These are phyloP conservation scores for Brenthis hecate DNA, from an alignment of 2,888 invertebrate genomes.

Conservation along the genomic window DNA sequence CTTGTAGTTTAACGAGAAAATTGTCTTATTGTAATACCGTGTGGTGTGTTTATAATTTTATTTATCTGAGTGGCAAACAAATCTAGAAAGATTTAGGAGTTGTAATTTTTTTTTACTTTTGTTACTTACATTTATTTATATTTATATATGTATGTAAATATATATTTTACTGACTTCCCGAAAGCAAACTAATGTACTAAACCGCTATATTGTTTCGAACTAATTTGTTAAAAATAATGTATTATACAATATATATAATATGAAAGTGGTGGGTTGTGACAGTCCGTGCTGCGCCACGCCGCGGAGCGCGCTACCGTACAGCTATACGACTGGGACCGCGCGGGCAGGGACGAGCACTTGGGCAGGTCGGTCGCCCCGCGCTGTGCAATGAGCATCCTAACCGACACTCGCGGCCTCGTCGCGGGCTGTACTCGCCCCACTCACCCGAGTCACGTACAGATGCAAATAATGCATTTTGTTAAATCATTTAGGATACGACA, in stretches of 20 bases:
- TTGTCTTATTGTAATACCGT: slow-evolving; percentile 45
- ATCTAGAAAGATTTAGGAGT: slow-evolving; percentile 13
- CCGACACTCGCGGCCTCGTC: no score
- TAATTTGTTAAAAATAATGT: slow-evolving; percentile 33
- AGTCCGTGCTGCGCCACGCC: slow-evolving; percentile 70
- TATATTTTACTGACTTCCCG: slow-evolving; percentile 10
- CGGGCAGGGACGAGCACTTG: slow-evolving; percentile 94
- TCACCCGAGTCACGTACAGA: no score
- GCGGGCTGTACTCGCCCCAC: no score
- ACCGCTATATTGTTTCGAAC: slow-evolving; percentile 8
- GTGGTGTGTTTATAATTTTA: slow-evolving; percentile 37
- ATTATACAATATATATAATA: slow-evolving; percentile 37
- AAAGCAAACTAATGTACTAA: slow-evolving; percentile 32
- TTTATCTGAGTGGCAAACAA: slow-evolving; percentile 16
- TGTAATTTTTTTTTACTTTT: background rate
- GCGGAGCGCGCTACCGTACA: slow-evolving; percentile 73
- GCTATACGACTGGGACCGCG: slow-evolving; percentile 96
- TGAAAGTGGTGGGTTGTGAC: slow-evolving; percentile 65
- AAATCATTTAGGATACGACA: no score
- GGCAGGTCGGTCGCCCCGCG: slow-evolving; percentile 88
- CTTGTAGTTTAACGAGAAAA: background rate
- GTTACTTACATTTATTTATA: background rate
- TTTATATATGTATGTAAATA: background rate
- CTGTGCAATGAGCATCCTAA: background rate
- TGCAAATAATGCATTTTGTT: no score